Percentiles rank a stretch among this genome's conserved stretches.
These are phyloP conservation scores for Apodemia arnacis DNA, from an alignment of 2,888 invertebrate genomes.

Conservation along the genomic window DNA sequence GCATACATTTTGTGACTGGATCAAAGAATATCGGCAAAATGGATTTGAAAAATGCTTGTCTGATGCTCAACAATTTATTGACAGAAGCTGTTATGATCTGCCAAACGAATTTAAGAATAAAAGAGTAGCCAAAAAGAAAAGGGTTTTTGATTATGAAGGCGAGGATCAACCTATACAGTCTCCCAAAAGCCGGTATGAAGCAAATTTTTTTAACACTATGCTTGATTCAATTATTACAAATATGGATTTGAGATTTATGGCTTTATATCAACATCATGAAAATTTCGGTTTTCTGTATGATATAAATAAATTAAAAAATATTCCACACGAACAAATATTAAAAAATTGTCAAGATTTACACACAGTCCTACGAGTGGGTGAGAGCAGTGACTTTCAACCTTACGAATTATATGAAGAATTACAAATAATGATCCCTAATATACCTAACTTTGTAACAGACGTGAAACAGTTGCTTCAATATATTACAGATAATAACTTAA, in stretches of 20 bases:
- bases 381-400: conserved; percentile 10
- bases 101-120: conserved; percentile 56
- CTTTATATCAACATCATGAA: conserved; percentile 35
- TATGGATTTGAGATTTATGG: conserved; percentile 33
- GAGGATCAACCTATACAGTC: conserved; percentile 58
- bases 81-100: conserved; percentile 54
- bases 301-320: conserved; percentile 18
- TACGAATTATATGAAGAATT: conserved; percentile 9
- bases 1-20: conserved; percentile 49
- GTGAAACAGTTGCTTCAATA: conserved; percentile 7
- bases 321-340: conserved; percentile 23
- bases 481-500: conserved; percentile 9
- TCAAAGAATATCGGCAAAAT: conserved; percentile 37
- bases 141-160: conserved; percentile 49
- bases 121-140: conserved; percentile 66
- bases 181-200: conserved; percentile 45
- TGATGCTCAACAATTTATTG: conserved; percentile 55
- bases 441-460: conserved; percentile 13
- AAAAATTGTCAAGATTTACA: conserved; percentile 29
- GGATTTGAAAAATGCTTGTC: conserved; percentile 51
- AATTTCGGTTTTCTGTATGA: conserved; percentile 28
- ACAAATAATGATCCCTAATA: conserved; percentile 9
- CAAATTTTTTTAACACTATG: conserved; percentile 49
- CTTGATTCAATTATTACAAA: conserved; percentile 36
- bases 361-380: conserved; percentile 24